Base-by-base conservation (phyloP, 2,888 invertebrate genomes). In the Globia sparganii region DNA sequence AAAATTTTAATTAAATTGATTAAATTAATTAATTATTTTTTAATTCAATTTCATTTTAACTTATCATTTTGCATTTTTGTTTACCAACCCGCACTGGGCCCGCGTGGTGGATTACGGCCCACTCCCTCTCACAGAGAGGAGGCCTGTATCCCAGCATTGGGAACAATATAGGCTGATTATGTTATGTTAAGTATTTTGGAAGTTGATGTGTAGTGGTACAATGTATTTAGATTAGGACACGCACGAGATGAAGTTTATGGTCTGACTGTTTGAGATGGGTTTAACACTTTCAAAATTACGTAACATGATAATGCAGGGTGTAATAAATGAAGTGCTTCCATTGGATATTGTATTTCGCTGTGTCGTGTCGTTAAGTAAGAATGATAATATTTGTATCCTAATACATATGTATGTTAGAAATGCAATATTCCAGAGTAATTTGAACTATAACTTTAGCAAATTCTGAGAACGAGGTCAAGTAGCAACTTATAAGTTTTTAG, bases 201-300 rank as follows among this genome's bases (percentile, higher is more conserved):
- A 59, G 65, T 72, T 59, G 25, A 79, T 28, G 28, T 56, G 43
- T 59, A 34, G 21, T 37, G 28, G 34, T 69, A 34, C 25, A 49
- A 62, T 53, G 43, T 80, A 66, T 82, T 72, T 76, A 70, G 67
- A 74, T 83, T 62, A 78, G 49, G 21, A 68, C 64, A 64, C 64
- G 67, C 58, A 40, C n/a, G n/a, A 56, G 65, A 70, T 76, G 67
- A 81, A 83, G 66, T 80, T 83, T 53, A 15, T 58, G 75, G 72
- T 58, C 65, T 15, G 49, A 15, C 21, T 56, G 72, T 69, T 72
- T 79, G 67, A 83, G 46, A 72, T 76, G 72, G 68, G 75, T 72
- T 53, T 61, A 72, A n/a, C 53, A 56, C 43, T 61, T 74, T 46
- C 66, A 21, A 61, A 78, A 79, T 78, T 37, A 15, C 43, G 68